phyloP scores from a whole-genome alignment of 2,113 vertebrate genomes.

The Rhodinocichla rosea region DNA sequence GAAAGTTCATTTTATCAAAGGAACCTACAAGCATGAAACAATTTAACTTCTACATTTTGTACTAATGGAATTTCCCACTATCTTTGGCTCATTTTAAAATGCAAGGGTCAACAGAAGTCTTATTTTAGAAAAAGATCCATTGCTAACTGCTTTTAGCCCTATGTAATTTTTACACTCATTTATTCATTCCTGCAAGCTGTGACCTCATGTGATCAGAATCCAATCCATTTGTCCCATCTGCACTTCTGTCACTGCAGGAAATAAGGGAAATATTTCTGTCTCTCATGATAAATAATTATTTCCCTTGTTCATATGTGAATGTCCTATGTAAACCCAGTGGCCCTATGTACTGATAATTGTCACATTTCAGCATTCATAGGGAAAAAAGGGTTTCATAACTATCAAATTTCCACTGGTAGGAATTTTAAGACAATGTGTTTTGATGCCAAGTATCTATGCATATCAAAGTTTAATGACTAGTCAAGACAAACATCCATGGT shows the following conservation, averaged over 20 bases:
- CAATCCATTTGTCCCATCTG: neutral
- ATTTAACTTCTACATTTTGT: neutral
- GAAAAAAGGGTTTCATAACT: conserved; percentile 48
- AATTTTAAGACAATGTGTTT: conserved; percentile 62
- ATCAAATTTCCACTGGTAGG: conserved; percentile 42
- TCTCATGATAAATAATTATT: conserved; percentile 42
- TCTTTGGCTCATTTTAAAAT: neutral
- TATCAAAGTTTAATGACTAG: conserved; percentile 49
- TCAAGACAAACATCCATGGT: conserved; percentile 46
- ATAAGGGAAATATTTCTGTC: conserved; percentile 39
- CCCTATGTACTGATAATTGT: conserved; percentile 38
- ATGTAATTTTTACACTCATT: neutral
- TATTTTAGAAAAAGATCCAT: neutral
- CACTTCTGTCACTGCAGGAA: neutral
- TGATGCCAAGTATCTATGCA: conserved; percentile 10
- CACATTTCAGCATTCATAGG: neutral
- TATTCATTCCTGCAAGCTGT: neutral
- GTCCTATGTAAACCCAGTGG: conserved; percentile 7
- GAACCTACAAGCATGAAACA: neutral
- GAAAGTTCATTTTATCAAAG: neutral
- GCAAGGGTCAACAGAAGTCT: neutral
- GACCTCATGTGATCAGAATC: neutral
- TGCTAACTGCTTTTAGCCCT: neutral
- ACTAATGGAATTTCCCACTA: neutral
- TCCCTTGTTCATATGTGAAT: conserved; percentile 32